Conservation (phyloP, 2,888 invertebrate genomes). For the Ormyrus thymus region DNA sequence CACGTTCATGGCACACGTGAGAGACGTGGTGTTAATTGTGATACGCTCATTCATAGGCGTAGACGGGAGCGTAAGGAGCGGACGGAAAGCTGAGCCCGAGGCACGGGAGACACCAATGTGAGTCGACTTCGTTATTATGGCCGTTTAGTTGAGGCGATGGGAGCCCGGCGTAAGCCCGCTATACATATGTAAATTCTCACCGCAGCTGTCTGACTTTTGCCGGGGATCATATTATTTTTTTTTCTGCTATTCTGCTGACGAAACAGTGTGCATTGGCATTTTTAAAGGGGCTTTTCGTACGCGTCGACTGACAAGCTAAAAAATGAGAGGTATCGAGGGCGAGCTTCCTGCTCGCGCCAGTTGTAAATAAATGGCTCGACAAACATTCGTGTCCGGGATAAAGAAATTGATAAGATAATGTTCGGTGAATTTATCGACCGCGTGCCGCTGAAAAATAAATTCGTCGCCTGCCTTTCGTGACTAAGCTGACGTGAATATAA, state of each 20-base stretch:
- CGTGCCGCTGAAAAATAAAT: constrained; percentile 31
- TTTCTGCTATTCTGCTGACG: neutral
- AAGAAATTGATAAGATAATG: constrained; percentile 41
- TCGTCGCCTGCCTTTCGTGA: neutral
- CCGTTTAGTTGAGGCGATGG: constrained; percentile 40
- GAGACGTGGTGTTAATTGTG: constrained; percentile 46
- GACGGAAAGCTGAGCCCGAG: constrained; percentile 25
- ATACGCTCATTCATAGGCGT: constrained; percentile 20
- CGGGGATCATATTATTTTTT: neutral
- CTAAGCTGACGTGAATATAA: neutral
- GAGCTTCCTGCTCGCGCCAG: constrained; percentile 7
- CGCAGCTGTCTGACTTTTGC: too few species aligned
- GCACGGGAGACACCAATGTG: constrained; percentile 36
- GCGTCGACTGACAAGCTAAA: neutral
- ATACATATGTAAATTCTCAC: too few species aligned
- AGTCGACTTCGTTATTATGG: constrained; percentile 51
- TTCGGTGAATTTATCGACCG: constrained; percentile 32
- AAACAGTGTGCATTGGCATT: neutral
- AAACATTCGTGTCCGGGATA: constrained; percentile 13
- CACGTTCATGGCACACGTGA: constrained; percentile 6
- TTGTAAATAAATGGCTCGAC: constrained; percentile 27
- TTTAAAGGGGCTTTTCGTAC: constrained; percentile 4
- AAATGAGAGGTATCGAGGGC: constrained; percentile 19
- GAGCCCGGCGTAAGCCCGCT: neutral
- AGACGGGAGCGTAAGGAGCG: neutral